Conservation (phyloP, 1,140 invertebrate species). For the Lethrus apterus region DNA sequence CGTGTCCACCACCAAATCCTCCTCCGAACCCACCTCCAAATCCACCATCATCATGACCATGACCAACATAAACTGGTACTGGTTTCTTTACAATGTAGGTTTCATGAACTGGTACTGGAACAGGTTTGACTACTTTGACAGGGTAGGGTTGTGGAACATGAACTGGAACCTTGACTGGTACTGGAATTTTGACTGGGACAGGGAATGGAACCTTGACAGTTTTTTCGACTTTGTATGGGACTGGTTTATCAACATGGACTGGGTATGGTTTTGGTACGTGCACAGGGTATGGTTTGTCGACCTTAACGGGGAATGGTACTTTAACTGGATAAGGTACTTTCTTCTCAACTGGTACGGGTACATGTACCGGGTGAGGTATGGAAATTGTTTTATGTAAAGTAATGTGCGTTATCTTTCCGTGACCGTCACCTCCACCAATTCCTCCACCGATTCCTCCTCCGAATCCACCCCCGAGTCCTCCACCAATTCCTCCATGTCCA, state of each 20-base stretch:
- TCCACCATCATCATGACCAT: conserved; percentile 21
- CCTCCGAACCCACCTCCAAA: conserved; percentile 17
- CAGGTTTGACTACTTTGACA: conserved; percentile 27
- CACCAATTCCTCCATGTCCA: conserved; percentile 10
- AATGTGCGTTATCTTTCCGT: conserved; percentile 19
- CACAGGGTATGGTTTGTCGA: conserved; percentile 45
- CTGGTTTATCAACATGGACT: conserved; percentile 51
- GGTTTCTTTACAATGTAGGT: conserved; percentile 47
- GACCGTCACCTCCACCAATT: conserved; percentile 17
- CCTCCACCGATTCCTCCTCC: conserved; percentile 13
- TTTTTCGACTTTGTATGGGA: conserved; percentile 47
- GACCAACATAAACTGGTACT: conserved; percentile 42
- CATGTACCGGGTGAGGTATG: conserved; percentile 27
- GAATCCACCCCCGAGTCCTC: conserved; percentile 13
- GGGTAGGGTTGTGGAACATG: conserved; percentile 34
- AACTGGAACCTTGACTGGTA: conserved; percentile 38
- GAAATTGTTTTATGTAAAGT: conserved; percentile 20
- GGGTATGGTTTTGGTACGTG: conserved; percentile 49
- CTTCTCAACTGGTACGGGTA: conserved; percentile 28
- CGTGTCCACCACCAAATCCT: conserved; percentile 18
- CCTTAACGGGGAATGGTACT: conserved; percentile 30
- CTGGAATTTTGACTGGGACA: conserved; percentile 49
- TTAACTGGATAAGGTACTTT: conserved; percentile 26
- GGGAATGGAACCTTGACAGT: conserved; percentile 45
- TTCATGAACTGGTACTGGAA: conserved; percentile 37